phyloP scores from a whole-genome alignment of 2,797 vertebrate species.

The Sebastes umbrosus region DNA sequence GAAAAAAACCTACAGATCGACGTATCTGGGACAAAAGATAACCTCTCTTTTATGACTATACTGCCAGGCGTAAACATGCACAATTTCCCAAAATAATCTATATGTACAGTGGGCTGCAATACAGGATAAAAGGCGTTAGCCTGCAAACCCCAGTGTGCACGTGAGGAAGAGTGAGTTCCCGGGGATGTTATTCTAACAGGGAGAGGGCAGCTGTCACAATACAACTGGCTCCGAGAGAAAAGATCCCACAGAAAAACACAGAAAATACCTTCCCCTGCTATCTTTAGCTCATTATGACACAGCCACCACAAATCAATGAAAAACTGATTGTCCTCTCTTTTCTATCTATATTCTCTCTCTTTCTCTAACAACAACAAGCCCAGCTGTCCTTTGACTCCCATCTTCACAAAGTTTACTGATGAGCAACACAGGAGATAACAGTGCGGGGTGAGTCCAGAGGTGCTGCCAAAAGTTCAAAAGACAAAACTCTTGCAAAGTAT shows the following conservation, averaged over 20 bases:
- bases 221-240: conserved; percentile 59
- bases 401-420: neutral
- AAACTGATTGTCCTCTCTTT: neutral
- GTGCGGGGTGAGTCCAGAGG: neutral
- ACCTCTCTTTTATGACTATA: conserved; percentile 22
- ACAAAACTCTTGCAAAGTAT: neutral
- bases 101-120: conserved; percentile 29
- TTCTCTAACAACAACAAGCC: conserved; percentile 28
- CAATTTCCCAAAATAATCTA: conserved; percentile 21
- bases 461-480: conserved; percentile 21
- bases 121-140: conserved; percentile 65
- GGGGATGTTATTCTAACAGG: conserved; percentile 84
- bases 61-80: neutral
- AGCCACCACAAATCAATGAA: conserved; percentile 50
- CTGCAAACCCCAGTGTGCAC: conserved; percentile 52
- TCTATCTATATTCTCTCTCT: neutral
- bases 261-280: conserved; percentile 67
- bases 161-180: conserved; percentile 83
- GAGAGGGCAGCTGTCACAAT: conserved; percentile 84
- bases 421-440: conserved; percentile 12
- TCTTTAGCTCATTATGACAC: conserved; percentile 72
- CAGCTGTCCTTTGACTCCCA: conserved; percentile 5
- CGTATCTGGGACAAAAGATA: conserved; percentile 41
- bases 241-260: conserved; percentile 65
- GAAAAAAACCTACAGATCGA: neutral